Conservation (phyloP, 1,140 invertebrate species). For the Apis dorsata region DNA sequence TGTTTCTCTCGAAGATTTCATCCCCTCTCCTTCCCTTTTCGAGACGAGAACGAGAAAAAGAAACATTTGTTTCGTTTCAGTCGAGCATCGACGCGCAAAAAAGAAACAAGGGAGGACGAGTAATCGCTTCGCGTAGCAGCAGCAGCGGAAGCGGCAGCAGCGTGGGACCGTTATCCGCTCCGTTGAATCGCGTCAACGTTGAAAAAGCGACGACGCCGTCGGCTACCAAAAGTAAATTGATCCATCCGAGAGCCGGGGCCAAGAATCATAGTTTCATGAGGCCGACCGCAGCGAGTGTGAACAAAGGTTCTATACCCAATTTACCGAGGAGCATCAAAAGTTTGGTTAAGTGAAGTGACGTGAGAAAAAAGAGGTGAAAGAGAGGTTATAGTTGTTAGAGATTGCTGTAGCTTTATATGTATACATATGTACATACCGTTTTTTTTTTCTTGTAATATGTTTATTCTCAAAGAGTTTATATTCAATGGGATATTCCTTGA, state of each 20-base stretch:
- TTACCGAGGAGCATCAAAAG: slow-evolving; percentile 76
- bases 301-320: slow-evolving; percentile 81
- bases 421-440: no score
- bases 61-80: slow-evolving; percentile 29
- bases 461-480: no score
- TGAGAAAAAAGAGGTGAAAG: not conserved
- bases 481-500: not conserved
- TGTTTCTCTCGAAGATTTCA: not conserved
- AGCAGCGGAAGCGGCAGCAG: slow-evolving; percentile 80
- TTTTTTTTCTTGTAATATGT: no score
- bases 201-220: slow-evolving; percentile 39
- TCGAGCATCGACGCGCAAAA: slow-evolving; percentile 47
- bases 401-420: no score
- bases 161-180: slow-evolving; percentile 74
- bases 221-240: slow-evolving; percentile 62
- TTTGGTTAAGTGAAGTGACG: slow-evolving; percentile 67
- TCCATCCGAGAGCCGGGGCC: slow-evolving; percentile 68
- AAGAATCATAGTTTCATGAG: slow-evolving; percentile 83
- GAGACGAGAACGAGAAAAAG: not conserved
- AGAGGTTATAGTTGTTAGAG: not conserved
- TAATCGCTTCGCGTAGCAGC: slow-evolving; percentile 83
- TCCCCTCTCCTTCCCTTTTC: not conserved
- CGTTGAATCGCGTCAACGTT: slow-evolving; percentile 51
- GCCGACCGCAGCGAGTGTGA: slow-evolving; percentile 83
- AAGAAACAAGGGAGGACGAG: slow-evolving; percentile 33